These are phyloP conservation scores for Spodoptera littoralis DNA, from an alignment of 2,888 invertebrate genomes.

Conservation along the genomic window DNA sequence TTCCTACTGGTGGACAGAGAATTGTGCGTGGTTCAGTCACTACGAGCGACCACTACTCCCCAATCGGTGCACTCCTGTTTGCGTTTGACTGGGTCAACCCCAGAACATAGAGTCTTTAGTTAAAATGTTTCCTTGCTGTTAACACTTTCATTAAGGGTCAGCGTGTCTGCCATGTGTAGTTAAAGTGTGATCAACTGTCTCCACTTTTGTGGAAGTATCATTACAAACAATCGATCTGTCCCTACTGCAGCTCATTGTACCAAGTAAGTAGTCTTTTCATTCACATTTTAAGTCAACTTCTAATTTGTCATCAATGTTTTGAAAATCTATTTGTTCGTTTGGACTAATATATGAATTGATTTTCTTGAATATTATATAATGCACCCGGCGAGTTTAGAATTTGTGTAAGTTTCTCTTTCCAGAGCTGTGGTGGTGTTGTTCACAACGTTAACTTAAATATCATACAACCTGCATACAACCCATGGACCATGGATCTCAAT, in stretches of 20 bases:
- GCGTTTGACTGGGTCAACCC: constrained; percentile 9
- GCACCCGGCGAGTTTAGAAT: constrained; percentile 27
- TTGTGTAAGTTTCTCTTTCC: constrained; percentile 60
- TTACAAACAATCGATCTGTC: constrained; percentile 57
- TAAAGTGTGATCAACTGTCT: background rate
- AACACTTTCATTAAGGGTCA: too few species aligned
- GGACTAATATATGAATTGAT: too few species aligned
- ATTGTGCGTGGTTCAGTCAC: constrained; percentile 65
- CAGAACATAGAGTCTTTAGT: too few species aligned
- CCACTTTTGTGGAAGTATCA: constrained; percentile 59
- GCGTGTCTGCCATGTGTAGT: too few species aligned
- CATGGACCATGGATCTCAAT: constrained; percentile 30
- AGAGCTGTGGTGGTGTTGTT: constrained; percentile 62
- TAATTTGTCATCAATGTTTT: too few species aligned
- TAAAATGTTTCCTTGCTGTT: too few species aligned
- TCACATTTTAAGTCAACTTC: too few species aligned
- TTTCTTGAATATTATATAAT: too few species aligned
- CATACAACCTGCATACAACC: constrained; percentile 56
- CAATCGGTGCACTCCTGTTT: constrained; percentile 49
- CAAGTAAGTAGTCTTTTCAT: constrained; percentile 14
- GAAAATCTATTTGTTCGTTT: too few species aligned
- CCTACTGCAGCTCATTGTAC: constrained; percentile 57
- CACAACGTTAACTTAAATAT: constrained; percentile 43
- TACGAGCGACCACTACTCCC: constrained; percentile 53
- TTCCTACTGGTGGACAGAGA: constrained; percentile 45